These are phyloP conservation scores for Myrmecobius fasciatus DNA, from an alignment of 2,113 vertebrate species.

Conservation along the genomic window DNA sequence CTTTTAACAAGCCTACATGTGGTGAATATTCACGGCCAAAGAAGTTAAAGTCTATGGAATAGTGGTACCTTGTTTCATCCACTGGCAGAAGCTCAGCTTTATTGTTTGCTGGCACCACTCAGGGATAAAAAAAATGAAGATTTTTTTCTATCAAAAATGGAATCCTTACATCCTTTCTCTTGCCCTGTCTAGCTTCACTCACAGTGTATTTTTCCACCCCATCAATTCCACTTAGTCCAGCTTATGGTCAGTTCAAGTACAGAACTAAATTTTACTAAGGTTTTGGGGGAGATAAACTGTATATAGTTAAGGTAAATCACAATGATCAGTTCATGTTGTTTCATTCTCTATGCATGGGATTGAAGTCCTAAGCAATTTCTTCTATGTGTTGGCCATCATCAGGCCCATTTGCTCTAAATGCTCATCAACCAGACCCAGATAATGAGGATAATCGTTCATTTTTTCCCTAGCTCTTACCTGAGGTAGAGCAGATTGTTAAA, in stretches of 20 bases:
- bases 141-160: background rate
- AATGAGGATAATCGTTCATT: background rate
- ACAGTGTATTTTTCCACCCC: no score
- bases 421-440: background rate
- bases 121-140: background rate
- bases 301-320: background rate
- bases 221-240: fast-evolving
- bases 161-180: background rate
- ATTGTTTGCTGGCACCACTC: background rate
- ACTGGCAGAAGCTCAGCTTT: background rate
- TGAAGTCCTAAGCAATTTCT: background rate
- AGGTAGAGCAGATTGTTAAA: background rate
- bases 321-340: background rate
- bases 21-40: background rate
- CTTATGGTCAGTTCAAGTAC: background rate
- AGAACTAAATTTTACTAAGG: background rate
- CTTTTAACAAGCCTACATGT: background rate
- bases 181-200: background rate
- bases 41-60: background rate
- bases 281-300: background rate
- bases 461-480: background rate
- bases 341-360: background rate
- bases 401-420: background rate
- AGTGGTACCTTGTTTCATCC: background rate
- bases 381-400: background rate